Base-by-base conservation (phyloP, 2,888 invertebrate genomes). In the Drosophila pegasa region DNA sequence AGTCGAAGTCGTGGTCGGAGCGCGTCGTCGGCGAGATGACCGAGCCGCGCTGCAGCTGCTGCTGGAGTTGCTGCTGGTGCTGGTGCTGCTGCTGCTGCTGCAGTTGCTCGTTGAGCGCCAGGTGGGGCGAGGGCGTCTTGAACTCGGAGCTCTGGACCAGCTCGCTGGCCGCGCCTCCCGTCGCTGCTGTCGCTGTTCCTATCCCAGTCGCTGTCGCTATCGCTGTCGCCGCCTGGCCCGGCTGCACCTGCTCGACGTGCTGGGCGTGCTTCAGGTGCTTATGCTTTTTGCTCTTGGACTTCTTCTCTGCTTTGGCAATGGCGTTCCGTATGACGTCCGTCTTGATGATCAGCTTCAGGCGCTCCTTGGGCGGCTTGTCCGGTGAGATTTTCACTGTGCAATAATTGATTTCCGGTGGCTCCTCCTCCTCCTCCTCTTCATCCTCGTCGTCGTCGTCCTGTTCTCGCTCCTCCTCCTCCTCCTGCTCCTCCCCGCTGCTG, bases 101-200 rank as follows among this genome's bases (percentile, higher is more conserved):
- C 25, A 41, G 63, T 8, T 67, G 71, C 31, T 82, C 75, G 29
- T 70, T 87, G 4, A 90, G 55, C 1, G 87, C 86, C 47, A 90
- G 60, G 48, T 92, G 89, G 40, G 94, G 94, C 18, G 94, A 94
- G 54, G 92, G 91, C 22, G 91, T 92, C 72, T 92, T 92, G 55
- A 92, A 91, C 66, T 92, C 91, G 6, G 84, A 80, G 8, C 38
- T 56, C 31, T 47, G 47, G 2, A 45, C 20, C 18, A 64, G 33
- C 1, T 69, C 63, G 1, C 40, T 35, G 38, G 25, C 20, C 12
- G 45, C n/a, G 3, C n/a, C n/a, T n/a, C n/a, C n/a, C n/a, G n/a
- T n/a, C n/a, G n/a, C n/a, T n/a, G n/a, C n/a, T n/a, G n/a, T n/a
- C n/a, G n/a, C n/a, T n/a, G n/a, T n/a, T n/a, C n/a, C n/a, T n/a